Evolutionary conservation across 1,140 invertebrate species (phyloP), one percentile per base, ranked within the genome.

Genomic region (Drosophila lacertosa): DNA sequence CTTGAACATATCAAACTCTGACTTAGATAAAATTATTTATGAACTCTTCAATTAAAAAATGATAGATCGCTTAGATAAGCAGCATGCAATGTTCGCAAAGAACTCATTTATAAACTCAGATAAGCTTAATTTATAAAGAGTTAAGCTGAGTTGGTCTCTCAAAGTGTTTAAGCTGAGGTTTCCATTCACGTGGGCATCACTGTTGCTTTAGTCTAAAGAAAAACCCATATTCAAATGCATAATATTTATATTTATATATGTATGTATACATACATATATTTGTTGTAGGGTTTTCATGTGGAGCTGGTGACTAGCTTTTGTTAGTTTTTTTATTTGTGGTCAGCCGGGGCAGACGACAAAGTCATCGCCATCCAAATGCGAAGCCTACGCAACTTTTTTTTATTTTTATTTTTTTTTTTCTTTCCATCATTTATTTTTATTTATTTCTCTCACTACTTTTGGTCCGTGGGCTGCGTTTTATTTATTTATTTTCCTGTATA

Each of bases 361-460:
- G 54, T 54, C 50, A 53, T 57, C 64, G 74, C 75, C 77, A 89
- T 88, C 74, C 70, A 88, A 78, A 88, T 82, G 83, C 82, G 88
- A 82, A 86, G 53, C 82, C 82, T 78, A 89, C 82, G 82, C 82
- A 51, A 29, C 64, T 60, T 71, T 42, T 65, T 44, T 57, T 58
- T 42, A 70, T 71, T 72, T 11, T 32, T 32, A 24, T 33, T 48
- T 39, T 48, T 62, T 37, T 68, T 66, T 76, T 10, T 44, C 0
- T 35, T 7, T 15, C 32, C 15, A 26, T 62, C 58, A 62, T 68
- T 68, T 68, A 53, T 33, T 15, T 67, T 53, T 62, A 51, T 71
- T 58, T 66, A 33, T 64, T 48, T 57, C 51, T 39, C 40, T 53
- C 3, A 32, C 66, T 69, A 55, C 42, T 54, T 62, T 16, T 29